Conservation (phyloP, 37 sponge, comb jelly and placozoan genomes). For the Amphimedon queenslandica region DNA sequence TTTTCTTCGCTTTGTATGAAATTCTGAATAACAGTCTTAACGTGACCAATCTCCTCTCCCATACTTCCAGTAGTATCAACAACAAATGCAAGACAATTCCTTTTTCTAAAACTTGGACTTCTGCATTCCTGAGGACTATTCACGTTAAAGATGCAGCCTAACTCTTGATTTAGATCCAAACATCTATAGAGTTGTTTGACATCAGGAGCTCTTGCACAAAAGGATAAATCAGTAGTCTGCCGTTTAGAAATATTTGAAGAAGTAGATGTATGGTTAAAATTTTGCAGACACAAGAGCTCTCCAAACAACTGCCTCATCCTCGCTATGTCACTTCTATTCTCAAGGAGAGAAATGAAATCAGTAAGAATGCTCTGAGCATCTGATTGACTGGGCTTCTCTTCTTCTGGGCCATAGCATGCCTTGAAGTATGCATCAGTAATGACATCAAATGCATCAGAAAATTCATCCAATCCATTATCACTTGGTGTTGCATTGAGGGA, state of each 20-base stretch:
- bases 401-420: conserved; percentile 1
- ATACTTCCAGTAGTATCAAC: conserved; percentile 4
- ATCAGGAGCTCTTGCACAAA: not conserved
- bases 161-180: not conserved
- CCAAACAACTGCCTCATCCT: not conserved
- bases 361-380: not conserved
- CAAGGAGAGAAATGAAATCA: not conserved
- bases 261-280: no score
- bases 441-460: not conserved
- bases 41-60: not conserved
- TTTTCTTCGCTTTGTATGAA: conserved; percentile 3
- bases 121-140: not conserved
- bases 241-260: not conserved
- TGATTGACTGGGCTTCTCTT: not conserved
- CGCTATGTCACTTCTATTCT: not conserved
- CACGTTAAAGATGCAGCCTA: not conserved
- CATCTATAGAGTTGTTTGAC: not conserved
- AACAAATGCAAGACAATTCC: conserved; percentile 2
- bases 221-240: not conserved
- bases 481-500: not conserved
- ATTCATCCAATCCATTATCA: not conserved
- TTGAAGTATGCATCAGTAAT: not conserved
- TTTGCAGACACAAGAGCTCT: not conserved
- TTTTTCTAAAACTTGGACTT: not conserved
- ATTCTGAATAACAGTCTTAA: not conserved